Base-by-base conservation (phyloP, 2,888 invertebrate genomes). In the Brachyopa scutellaris region DNA sequence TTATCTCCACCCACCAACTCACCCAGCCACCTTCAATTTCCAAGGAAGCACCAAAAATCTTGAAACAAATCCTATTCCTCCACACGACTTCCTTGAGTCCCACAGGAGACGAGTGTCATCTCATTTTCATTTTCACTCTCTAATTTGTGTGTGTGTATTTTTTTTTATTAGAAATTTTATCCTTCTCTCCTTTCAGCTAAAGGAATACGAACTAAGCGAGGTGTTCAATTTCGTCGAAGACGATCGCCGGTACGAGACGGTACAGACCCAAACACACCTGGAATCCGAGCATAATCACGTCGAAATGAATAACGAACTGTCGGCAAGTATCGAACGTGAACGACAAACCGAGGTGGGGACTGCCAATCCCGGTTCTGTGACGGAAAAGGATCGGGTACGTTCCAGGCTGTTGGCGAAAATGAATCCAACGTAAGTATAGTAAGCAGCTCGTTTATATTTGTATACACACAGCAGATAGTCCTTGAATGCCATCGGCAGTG, bases 151-250 rank as follows among this genome's bases (percentile, higher is more conserved):
- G 49, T 59, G 38, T n/a, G 26, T 6, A 26, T 26, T 26, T 26
- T 26, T n/a, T 70, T 83, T 51, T 87, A 86, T 26, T 55, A 45
- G 33, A 40, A 42, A 42, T 55, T 59, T 53, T 9, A n/a, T 38
- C 8, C 6, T 19, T 38, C 31, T 26, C 29, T 73, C 38, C 36
- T 26, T 89, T 61, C 92, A 97, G 96, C 92, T 96, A 84, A 95
- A 95, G 87, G 96, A 97, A 91, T 97, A 97, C 92, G 96, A 96
- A 89, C 91, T 97, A 85, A 95, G 95, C 85, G 96, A 96, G 91
- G 95, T 95, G 84, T 96, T 96, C 91, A 96, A 96, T 91, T 95
- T 95, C 88, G 92, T 93, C 85, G 95, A 95, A 89, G 96, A 96
- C 90, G 95, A 96, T 87, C 92, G 93, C 84, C 92, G 93, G 88